Evolutionary conservation across 2,797 vertebrate species (phyloP).

Genomic region (Sylvilagus floridanus): DNA sequence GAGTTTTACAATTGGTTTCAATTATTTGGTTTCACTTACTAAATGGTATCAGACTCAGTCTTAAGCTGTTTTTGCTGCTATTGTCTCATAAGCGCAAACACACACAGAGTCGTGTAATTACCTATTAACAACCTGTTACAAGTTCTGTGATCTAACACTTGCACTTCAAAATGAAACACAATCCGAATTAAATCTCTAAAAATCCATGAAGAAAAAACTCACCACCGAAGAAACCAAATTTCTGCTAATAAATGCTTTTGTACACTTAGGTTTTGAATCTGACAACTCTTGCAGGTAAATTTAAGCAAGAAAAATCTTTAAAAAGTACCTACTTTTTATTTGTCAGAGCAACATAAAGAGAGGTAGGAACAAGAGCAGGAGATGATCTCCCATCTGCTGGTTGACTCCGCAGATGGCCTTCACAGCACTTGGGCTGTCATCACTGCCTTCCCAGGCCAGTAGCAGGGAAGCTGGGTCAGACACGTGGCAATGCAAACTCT

Average conservation of each 20-base stretch:
- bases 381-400: too few species aligned
- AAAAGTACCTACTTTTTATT: too few species aligned
- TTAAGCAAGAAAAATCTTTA: background rate
- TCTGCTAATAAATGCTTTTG: background rate
- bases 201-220: background rate
- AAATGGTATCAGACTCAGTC: background rate
- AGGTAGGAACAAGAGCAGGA: too few species aligned
- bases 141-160: background rate
- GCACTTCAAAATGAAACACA: background rate
- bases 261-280: background rate
- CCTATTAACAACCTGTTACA: background rate
- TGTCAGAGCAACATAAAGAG: too few species aligned
- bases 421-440: too few species aligned
- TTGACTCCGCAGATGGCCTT: too few species aligned
- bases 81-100: background rate
- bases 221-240: background rate
- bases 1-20: background rate
- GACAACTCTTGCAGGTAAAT: background rate
- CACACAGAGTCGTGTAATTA: background rate
- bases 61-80: background rate
- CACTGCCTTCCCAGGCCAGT: too few species aligned
- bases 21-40: background rate
- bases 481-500: too few species aligned
- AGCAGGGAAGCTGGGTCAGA: too few species aligned
- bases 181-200: conserved; percentile 29